Evolutionary conservation across 2,113 vertebrate species (phyloP).

Genomic region (Pollimyrus isidori): DNA sequence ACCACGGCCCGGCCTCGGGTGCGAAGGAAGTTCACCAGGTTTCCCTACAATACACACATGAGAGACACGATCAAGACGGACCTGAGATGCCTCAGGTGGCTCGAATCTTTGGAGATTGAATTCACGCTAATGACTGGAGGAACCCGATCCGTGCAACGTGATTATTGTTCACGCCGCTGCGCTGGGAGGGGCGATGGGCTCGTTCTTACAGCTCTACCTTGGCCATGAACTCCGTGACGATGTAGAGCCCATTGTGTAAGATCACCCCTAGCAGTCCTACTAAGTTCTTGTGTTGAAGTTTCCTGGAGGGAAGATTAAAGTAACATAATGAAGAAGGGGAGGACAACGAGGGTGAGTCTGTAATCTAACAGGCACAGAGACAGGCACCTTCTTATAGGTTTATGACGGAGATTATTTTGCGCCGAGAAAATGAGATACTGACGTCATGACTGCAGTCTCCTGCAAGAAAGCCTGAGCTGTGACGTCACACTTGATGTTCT

Average conservation of each 20-base stretch:
- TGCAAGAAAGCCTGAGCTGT: conserved; percentile 81
- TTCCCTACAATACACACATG: conserved; percentile 63
- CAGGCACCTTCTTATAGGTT: background rate
- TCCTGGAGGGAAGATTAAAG: conserved; percentile 52
- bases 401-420: background rate
- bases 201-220: conserved; percentile 61
- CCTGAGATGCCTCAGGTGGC: background rate
- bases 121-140: background rate
- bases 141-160: background rate
- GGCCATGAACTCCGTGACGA: conserved; percentile 86
- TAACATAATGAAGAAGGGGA: background rate
- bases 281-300: conserved; percentile 80
- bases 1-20: conserved; percentile 69
- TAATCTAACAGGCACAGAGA: background rate
- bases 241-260: conserved; percentile 78
- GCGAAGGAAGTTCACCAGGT: conserved; percentile 81
- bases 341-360: background rate
- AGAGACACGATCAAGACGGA: background rate
- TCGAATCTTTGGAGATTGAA: background rate
- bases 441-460: conserved; percentile 88
- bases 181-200: background rate
- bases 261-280: conserved; percentile 80
- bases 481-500: conserved; percentile 86
- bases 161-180: background rate
- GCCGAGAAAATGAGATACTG: conserved; percentile 28